A percentile compares a stretch with the other conserved stretches of the same genome.
Conservation (phyloP, 2,888 invertebrate genomes). For the Allacma fusca region DNA sequence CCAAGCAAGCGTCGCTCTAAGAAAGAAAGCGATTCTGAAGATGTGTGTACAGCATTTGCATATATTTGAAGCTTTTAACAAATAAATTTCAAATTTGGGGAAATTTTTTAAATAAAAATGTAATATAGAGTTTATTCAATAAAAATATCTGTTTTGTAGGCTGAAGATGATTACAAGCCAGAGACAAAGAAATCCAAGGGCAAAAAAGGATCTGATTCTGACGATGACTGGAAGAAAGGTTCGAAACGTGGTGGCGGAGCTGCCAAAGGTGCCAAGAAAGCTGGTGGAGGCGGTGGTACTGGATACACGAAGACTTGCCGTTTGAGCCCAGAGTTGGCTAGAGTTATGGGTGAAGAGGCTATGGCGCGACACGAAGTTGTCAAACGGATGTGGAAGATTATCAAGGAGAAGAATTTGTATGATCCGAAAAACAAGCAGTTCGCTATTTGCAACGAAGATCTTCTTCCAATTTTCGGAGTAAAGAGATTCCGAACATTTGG, state of each 20-base stretch:
- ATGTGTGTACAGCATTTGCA: constrained; percentile 9
- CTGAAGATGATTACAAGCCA: constrained; percentile 58
- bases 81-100: too few species aligned
- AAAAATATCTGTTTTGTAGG: too few species aligned
- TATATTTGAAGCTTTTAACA: too few species aligned
- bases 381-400: constrained; percentile 87
- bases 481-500: constrained; percentile 94
- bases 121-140: too few species aligned
- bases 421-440: constrained; percentile 95
- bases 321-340: constrained; percentile 83
- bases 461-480: constrained; percentile 85
- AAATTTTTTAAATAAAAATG: too few species aligned
- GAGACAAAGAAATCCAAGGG: constrained; percentile 51
- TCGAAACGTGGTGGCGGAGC: constrained; percentile 42
- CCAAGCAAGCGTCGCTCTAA: constrained; percentile 36
- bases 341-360: constrained; percentile 81
- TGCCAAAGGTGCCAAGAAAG: constrained; percentile 66
- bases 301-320: constrained; percentile 87
- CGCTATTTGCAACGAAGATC: constrained; percentile 90
- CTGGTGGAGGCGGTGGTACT: constrained; percentile 67
- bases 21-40: constrained; percentile 48
- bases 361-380: constrained; percentile 91
- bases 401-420: constrained; percentile 86
- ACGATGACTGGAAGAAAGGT: constrained; percentile 44
- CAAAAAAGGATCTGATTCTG: constrained; percentile 44